Evolutionary conservation across 37 sponge, comb jelly and placozoan genomes (phyloP).

Genomic region (Petrosia ficiformis): DNA sequence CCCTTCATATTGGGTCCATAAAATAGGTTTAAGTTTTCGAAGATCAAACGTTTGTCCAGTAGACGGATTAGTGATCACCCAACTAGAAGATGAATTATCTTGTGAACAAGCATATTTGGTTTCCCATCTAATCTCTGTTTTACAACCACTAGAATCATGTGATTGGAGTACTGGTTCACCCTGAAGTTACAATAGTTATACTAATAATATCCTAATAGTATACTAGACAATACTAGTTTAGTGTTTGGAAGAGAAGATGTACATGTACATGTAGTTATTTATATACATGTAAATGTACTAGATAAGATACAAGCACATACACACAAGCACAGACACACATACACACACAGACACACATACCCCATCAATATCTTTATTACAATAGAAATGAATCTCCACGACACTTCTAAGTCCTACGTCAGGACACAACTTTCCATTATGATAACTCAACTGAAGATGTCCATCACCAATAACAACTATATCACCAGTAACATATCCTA

Average conservation of each 20-base stretch:
- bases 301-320: too few relatives aligned
- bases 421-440: conserved; percentile 40
- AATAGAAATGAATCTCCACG: conserved; percentile 36
- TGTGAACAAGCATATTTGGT: conserved; percentile 60
- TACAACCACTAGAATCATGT: conserved; percentile 13
- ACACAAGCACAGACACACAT: too few relatives aligned
- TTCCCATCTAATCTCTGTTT: conserved; percentile 35
- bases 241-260: too few relatives aligned
- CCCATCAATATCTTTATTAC: conserved; percentile 18
- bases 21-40: neutral
- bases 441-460: conserved; percentile 33
- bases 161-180: conserved; percentile 30
- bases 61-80: conserved; percentile 25
- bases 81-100: conserved; percentile 2
- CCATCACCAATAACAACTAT: conserved; percentile 41
- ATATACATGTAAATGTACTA: too few relatives aligned
- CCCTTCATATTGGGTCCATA: neutral
- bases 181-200: neutral
- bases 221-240: too few relatives aligned
- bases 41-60: conserved; percentile 38
- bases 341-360: too few relatives aligned
- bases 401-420: conserved; percentile 12
- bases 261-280: conserved; percentile 1
- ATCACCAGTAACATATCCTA: conserved; percentile 49
- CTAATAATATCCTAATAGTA: too few relatives aligned